phyloP scores from a whole-genome alignment of 2,888 invertebrate genomes.

The Pristionchus maxplancki region DNA sequence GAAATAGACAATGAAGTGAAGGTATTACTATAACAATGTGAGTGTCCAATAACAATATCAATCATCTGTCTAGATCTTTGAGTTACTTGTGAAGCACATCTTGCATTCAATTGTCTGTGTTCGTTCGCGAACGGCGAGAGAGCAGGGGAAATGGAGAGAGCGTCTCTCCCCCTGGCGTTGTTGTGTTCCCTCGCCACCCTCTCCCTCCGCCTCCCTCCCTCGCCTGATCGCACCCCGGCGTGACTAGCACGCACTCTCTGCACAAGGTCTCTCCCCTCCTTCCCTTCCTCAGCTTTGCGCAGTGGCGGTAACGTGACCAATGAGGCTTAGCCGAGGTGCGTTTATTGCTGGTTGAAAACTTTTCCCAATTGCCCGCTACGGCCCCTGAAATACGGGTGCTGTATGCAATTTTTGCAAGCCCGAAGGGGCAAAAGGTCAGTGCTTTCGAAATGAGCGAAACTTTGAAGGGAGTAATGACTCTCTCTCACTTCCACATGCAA shows the following conservation, averaged over 20 bases:
- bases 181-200: slow-evolving; percentile 54
- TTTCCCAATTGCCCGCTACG: slow-evolving; percentile 70
- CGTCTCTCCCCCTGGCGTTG: slow-evolving; percentile 65
- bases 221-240: not conserved
- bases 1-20: no score
- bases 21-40: no score
- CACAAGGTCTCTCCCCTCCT: not conserved
- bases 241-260: not conserved
- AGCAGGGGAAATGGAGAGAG: no score
- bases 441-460: no score
- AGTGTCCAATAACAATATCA: not conserved
- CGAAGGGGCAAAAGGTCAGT: slow-evolving; percentile 52
- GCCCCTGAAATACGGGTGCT: slow-evolving; percentile 71
- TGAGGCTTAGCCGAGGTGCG: slow-evolving; percentile 74
- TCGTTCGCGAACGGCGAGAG: no score
- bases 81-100: no score
- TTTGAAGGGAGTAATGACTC: not conserved
- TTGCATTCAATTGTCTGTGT: no score
- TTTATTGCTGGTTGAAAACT: slow-evolving; percentile 75
- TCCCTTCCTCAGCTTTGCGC: slow-evolving; percentile 61
- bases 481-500: not conserved
- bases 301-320: slow-evolving; percentile 74
- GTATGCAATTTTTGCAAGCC: slow-evolving; percentile 73
- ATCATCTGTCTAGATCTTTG: not conserved
- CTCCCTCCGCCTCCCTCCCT: not conserved